Evolutionary conservation across 2,113 vertebrate genomes (phyloP), one percentile per base, ranked within the genome.

Genomic region (Nothoprocta perdicaria): DNA sequence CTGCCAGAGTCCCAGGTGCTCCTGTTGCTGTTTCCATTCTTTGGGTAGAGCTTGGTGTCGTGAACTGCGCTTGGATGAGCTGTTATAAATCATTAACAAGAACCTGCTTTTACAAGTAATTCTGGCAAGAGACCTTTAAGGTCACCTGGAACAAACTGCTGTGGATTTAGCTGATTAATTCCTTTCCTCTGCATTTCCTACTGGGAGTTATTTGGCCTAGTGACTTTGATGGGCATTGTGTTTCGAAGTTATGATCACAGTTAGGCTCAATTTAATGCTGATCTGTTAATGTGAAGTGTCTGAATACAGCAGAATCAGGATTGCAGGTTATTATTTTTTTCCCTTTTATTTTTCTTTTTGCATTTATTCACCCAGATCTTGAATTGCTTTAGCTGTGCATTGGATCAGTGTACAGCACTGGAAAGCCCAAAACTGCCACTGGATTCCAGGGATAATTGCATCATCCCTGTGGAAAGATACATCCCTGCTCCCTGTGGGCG

Each of bases 61-160:
- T 75, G 72, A 76, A 63, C 92, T 86, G 43, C 74, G 86, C n/a
- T 77, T 66, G n/a, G 8, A 2, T 86, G 88, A 91, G 65, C 68
- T 48, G 38, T 21, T 62, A 66, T 9, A 84, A 95, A 94, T 94
- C 53, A 96, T 96, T 96, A 94, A 94, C 80, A 65, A 58, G 55
- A 68, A 31, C 26, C 81, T 83, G 86, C 62, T 92, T 38, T 40
- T 65, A 66, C 41, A 41, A 17, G 35, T 80, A 50, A 63, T 86
- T 92, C 67, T 89, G 65, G 26, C 77, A 74, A 78, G 69, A 74
- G 68, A 53, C 0, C 2, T 88, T 89, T 68, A 50, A 81, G 45
- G 65, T 95, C 45, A 95, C 80, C 87, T 91, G 33, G 73, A 82
- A 74, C 84, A 90, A 95, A 95, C 82, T 69, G 29, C 18, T 17